Conservation (phyloP, 2,113 vertebrate species). For the Marcusenius ussheri region DNA sequence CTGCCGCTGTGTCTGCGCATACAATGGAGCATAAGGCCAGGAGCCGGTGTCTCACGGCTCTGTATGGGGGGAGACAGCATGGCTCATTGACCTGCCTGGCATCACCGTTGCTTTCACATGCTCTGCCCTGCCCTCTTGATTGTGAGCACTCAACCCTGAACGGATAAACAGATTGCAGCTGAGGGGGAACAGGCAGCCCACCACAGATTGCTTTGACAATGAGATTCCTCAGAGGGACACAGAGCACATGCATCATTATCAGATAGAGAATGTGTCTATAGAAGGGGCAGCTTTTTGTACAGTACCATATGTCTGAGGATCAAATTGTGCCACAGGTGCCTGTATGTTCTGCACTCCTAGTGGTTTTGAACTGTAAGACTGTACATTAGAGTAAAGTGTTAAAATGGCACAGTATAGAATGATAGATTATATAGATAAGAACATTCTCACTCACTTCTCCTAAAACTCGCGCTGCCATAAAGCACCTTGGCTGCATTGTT, state of each 20-base stretch:
- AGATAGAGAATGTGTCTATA: background rate
- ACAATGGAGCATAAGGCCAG: conserved; percentile 59
- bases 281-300: background rate
- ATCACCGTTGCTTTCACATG: conserved; percentile 65
- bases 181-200: conserved; percentile 20
- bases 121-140: conserved; percentile 43
- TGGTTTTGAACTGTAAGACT: background rate
- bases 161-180: conserved; percentile 55
- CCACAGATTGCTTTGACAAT: conserved; percentile 64
- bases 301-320: background rate
- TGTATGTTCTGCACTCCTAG: background rate
- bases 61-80: conserved; percentile 66
- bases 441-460: background rate
- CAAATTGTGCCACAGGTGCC: background rate
- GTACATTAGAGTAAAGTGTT: background rate
- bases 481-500: conserved; percentile 3
- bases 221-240: conserved; percentile 38
- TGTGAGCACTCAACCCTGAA: conserved; percentile 45
- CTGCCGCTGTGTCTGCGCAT: conserved; percentile 31
- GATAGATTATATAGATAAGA: background rate
- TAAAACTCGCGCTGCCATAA: background rate
- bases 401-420: background rate
- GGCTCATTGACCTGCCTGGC: conserved; percentile 62
- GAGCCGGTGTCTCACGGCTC: conserved; percentile 66
- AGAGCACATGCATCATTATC: background rate